Base-by-base conservation (phyloP, 2,113 vertebrate species). In the Ptyas mucosa region DNA sequence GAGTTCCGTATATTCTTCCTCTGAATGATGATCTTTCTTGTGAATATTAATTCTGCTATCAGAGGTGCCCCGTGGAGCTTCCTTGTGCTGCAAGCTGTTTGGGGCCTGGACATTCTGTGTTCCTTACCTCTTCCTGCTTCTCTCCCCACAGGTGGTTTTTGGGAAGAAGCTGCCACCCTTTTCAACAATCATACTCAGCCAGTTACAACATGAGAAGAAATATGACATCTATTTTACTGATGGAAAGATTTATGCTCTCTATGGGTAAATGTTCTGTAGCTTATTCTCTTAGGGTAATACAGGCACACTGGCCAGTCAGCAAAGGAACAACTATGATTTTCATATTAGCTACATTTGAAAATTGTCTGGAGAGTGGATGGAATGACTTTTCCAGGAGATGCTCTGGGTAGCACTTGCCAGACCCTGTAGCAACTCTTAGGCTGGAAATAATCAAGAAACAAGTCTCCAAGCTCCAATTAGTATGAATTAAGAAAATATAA, bases 141-240 rank as follows among this genome's bases (percentile, higher is more conserved):
- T 8, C 95, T 93, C 6, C 96, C 93, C 91, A 3, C 94, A 99
- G 99, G 99, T 99, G 92, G 98, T 99, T 92, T 99, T 99, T 2
- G 98, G 99, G 57, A 97, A 97, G 91, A 99, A 98, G 90, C 97
- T 98, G 0, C 96, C 97, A 0, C 96, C 98, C 3, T 99, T 99
- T 95, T 97, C 98, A 6, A 94, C 97, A 5, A 98, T 99, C 89
- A 96, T 97, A 53, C 96, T 98, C 61, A 97, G 98, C 5, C 98
- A 98, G 94, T 97, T 99, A 94, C 98, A 98, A 94, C 97, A 98
- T 14, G 99, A 99, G 96, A 99, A 98, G 97, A 99, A 98, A 69
- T 97, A 99, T 0, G 98, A 99, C 95, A 99, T 99, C 94, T 99
- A 98, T 95, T 99, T 99, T 90, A 97, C 89, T 1, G 98, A 99